Evolutionary conservation across 2,113 vertebrate species (phyloP), one percentile per base, ranked within the genome.

Genomic region (Circaetus cinerascens): DNA sequence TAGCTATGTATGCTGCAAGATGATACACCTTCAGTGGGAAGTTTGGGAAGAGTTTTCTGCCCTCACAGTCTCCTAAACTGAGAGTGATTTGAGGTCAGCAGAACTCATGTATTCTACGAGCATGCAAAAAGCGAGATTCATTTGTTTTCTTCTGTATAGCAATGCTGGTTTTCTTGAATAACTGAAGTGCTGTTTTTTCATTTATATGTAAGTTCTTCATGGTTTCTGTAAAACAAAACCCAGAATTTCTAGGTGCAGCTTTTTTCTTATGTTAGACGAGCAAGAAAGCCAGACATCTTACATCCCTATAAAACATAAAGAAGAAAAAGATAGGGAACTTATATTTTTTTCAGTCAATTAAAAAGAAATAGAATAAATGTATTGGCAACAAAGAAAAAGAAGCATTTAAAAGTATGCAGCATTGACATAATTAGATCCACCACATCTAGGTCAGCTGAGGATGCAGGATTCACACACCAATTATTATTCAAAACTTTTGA

Each of bases 401-500:
- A n/a, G 51, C 17, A 59, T 68, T 86, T 82, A 82, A 68, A 82
- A 95, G 43, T 74, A 40, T 5, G 3, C 25, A 82, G 17, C 21
- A 46, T 21, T 96, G 89, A 94, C 90, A 94, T 94, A 96, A 97
- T 93, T 85, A 91, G 72, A 95, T 87, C 63, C 68, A 96, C 82
- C 86, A 93, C 82, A 96, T 85, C 85, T 95, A 96, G 89, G 94
- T 92, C 92, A 96, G 78, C 50, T 87, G 78, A 91, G 81, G 84
- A 96, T 90, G 41, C 74, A 62, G 66, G 62, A 95, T 82, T 95
- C 86, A 86, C 69, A 75, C 63, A 71, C 23, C 62, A 55, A 92
- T 95, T 90, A 95, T 86, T 95, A 95, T 95, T 95, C 87, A 97
- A 93, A 96, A 92, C 66, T 87, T 94, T 25, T 79, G 45, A 97